A percentile compares a stretch with the other conserved stretches of the same genome.
Conservation (phyloP, 1,140 invertebrate genomes). For the Saccostrea glomerata region DNA sequence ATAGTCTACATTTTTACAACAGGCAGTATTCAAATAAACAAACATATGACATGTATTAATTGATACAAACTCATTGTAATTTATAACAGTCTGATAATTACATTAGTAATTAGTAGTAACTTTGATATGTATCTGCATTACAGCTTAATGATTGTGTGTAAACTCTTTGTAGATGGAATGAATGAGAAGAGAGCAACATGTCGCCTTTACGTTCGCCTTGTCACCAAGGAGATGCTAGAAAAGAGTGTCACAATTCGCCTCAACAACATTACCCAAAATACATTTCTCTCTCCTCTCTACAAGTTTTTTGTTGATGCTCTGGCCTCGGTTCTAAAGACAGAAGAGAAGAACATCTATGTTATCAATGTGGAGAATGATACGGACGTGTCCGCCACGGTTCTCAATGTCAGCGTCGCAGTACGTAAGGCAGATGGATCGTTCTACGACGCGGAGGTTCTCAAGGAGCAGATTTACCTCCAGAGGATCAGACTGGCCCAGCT, state of each 20-base stretch:
- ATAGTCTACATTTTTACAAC: no score
- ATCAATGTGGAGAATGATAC: slow-evolving; percentile 92
- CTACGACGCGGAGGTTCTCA: slow-evolving; percentile 91
- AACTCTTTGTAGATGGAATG: slow-evolving; percentile 85
- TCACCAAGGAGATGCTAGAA: slow-evolving; percentile 96
- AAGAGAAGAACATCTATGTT: slow-evolving; percentile 94
- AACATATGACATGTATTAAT: no score
- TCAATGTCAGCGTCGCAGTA: slow-evolving; percentile 97
- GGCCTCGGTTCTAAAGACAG: slow-evolving; percentile 93
- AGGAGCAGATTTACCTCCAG: slow-evolving; percentile 96
- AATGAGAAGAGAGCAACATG: slow-evolving; percentile 91
- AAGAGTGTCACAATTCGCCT: slow-evolving; percentile 96
- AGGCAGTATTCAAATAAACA: no score
- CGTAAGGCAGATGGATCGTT: slow-evolving; percentile 82
- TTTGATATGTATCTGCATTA: no score
- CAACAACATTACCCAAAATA: slow-evolving; percentile 94
- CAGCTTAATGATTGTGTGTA: slow-evolving; percentile 19
- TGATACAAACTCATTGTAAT: no score
- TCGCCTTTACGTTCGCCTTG: slow-evolving; percentile 90
- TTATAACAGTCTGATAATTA: no score
- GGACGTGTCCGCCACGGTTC: slow-evolving; percentile 88
- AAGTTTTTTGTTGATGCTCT: slow-evolving; percentile 94
- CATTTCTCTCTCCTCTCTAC: slow-evolving; percentile 94
- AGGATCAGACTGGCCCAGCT: slow-evolving; percentile 90
- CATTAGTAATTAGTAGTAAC: no score